Conservation (phyloP, 2,113 vertebrate genomes). For the Trichomycterus rosablanca region DNA sequence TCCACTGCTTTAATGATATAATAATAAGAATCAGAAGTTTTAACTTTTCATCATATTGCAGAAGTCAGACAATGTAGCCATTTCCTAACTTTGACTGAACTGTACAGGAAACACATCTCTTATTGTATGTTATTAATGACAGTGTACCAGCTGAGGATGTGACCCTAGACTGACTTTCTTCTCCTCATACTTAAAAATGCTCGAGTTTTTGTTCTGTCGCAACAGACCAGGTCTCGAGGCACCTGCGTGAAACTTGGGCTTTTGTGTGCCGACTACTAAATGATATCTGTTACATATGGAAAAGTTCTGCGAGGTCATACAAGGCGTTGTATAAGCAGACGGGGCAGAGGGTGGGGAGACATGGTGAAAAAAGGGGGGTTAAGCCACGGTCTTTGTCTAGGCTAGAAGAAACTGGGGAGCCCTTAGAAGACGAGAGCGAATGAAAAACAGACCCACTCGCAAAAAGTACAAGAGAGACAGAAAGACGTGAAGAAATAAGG, state of each 20-base stretch:
- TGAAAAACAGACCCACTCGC: constrained; percentile 33
- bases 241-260: constrained; percentile 26
- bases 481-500: neutral
- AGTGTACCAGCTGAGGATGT: constrained; percentile 5
- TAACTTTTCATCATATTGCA: no score
- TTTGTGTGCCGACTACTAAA: constrained; percentile 21
- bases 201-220: constrained; percentile 15
- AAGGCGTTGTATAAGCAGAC: constrained; percentile 54
- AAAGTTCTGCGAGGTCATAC: constrained; percentile 55
- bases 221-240: constrained; percentile 13
- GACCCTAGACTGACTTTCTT: constrained; percentile 13
- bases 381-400: constrained; percentile 29
- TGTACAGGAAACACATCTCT: constrained; percentile 31
- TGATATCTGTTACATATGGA: constrained; percentile 54
- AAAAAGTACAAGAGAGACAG: neutral
- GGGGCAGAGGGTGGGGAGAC: constrained; percentile 5
- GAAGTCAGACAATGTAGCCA: constrained; percentile 19
- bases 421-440: constrained; percentile 28
- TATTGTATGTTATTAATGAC: constrained; percentile 35
- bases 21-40: no score
- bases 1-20: no score
- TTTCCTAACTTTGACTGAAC: constrained; percentile 35
- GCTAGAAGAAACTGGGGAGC: constrained; percentile 18
- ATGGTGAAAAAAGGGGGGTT: constrained; percentile 32
- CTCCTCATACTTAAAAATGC: neutral